These are phyloP conservation scores for Pitta sordida DNA, from an alignment of 2,113 vertebrate genomes.

Conservation along the genomic window DNA sequence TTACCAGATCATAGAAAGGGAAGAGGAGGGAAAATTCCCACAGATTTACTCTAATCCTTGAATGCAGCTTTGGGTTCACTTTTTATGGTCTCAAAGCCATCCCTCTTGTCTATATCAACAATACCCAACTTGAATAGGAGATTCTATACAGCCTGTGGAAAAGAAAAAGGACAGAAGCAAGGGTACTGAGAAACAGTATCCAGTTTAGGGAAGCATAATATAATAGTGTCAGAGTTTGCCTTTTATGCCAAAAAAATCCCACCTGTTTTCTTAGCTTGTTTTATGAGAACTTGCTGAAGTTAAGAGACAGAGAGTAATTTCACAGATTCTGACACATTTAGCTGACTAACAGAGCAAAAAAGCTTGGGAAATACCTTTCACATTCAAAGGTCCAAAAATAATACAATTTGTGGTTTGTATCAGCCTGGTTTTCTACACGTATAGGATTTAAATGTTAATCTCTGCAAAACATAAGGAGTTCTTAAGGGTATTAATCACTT, in stretches of 20 bases:
- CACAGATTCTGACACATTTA: background rate
- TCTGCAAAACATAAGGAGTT: background rate
- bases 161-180: background rate
- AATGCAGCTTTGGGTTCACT: background rate
- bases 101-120: background rate
- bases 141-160: background rate
- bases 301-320: background rate
- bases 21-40: background rate
- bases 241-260: background rate
- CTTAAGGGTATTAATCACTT: constrained; percentile 27
- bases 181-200: background rate
- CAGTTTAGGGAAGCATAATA: background rate
- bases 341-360: background rate
- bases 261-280: background rate
- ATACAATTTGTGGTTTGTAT: background rate
- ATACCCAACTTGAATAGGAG: background rate
- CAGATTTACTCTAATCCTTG: background rate
- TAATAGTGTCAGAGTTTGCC: background rate
- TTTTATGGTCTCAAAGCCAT: background rate
- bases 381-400: background rate
- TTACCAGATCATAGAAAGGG: background rate
- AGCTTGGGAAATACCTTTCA: background rate
- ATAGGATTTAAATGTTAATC: constrained; percentile 19
- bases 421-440: background rate
- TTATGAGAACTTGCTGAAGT: background rate